Conservation (phyloP, 2,888 invertebrate genomes). For the Branchipolynoe longqiensis region DNA sequence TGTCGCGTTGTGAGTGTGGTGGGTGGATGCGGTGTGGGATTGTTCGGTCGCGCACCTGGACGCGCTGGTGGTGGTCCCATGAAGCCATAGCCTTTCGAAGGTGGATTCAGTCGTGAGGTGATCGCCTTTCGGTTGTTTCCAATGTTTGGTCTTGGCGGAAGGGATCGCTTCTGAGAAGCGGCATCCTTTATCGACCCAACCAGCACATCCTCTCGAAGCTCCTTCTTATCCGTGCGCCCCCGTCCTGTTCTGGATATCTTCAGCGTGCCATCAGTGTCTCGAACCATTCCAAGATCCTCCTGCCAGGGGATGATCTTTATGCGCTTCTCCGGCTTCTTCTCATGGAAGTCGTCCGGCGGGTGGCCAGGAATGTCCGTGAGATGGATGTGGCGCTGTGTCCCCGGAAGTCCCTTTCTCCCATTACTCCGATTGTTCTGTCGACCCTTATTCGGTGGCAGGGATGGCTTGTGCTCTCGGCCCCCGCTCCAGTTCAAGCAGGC, state of each 20-base stretch:
- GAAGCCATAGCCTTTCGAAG: neutral
- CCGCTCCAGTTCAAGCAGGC: conserved; percentile 43
- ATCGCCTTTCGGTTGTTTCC: neutral
- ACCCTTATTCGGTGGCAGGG: conserved; percentile 13
- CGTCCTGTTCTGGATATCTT: neutral
- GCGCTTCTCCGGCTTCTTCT: neutral
- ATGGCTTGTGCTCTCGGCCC: neutral
- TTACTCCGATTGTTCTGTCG: too few relatives aligned
- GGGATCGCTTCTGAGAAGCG: neutral
- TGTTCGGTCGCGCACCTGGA: neutral
- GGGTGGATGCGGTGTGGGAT: neutral
- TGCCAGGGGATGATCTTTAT: conserved; percentile 6
- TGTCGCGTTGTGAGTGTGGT: neutral
- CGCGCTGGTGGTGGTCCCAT: neutral
- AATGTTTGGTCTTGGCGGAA: neutral
- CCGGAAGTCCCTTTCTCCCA: too few relatives aligned
- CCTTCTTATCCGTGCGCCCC: neutral
- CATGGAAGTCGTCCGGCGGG: neutral
- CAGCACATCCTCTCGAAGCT: neutral
- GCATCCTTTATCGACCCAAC: neutral
- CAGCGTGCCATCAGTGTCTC: neutral
- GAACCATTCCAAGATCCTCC: conserved; percentile 7
- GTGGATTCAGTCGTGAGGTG: neutral
- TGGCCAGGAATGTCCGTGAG: neutral
- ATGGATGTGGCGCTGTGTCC: too few relatives aligned